Percentiles rank a stretch among this genome's conserved stretches.
phyloP scores from a whole-genome alignment of 2,797 vertebrate species.

The Phalanger gymnotis region DNA sequence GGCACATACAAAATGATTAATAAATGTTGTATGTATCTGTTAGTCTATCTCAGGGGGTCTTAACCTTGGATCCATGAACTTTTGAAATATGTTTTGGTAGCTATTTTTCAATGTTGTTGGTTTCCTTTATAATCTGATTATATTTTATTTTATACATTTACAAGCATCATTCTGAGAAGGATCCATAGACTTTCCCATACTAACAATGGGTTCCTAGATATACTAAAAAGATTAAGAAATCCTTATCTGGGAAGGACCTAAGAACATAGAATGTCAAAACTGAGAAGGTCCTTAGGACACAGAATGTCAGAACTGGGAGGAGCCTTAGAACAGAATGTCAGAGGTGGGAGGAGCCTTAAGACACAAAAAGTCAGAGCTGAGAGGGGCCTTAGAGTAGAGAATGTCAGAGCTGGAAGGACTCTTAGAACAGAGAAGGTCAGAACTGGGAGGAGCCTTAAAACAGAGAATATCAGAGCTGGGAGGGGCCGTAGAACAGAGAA shows the following conservation, averaged over 20 bases:
- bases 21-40: background rate
- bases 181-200: background rate
- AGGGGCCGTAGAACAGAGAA: too few species aligned
- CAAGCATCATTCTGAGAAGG: background rate
- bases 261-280: too few species aligned
- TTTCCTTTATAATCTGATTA: background rate
- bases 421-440: too few species aligned
- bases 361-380: background rate
- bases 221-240: background rate
- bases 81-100: background rate
- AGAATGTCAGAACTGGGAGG: too few species aligned
- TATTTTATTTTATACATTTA: background rate
- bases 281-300: background rate
- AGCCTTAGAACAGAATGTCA: background rate
- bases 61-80: background rate
- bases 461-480: too few species aligned
- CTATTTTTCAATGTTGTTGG: background rate
- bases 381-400: too few species aligned
- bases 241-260: background rate
- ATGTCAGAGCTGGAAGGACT: background rate
- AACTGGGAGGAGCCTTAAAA: background rate
- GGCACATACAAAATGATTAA: background rate
- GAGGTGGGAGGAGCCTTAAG: background rate
- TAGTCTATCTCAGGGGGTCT: background rate
- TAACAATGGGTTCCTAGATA: background rate